Percentiles rank a stretch among this genome's conserved stretches.
phyloP scores from a whole-genome alignment of 2,113 vertebrate genomes.

The Rutilus rutilus region DNA sequence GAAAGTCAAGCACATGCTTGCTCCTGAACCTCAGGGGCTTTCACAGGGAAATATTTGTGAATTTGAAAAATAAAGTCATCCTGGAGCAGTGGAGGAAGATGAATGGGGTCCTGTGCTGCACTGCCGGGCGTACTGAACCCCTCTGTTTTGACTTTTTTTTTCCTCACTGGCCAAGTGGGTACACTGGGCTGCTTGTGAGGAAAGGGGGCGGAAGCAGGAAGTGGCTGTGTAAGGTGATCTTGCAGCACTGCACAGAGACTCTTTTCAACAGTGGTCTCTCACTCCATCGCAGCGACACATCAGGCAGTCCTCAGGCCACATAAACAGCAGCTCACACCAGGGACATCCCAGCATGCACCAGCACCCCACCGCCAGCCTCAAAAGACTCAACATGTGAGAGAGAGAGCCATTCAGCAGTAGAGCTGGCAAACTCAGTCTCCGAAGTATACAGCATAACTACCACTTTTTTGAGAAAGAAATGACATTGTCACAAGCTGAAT shows the following conservation, averaged over 20 bases:
- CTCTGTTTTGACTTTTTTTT: slow-evolving; percentile 78
- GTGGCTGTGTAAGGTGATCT: slow-evolving; percentile 82
- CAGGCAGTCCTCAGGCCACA: slow-evolving; percentile 75
- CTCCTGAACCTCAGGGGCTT: slow-evolving; percentile 60
- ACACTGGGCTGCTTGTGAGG: slow-evolving; percentile 79
- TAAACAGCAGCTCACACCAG: slow-evolving; percentile 67
- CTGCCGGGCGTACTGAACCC: slow-evolving; percentile 76
- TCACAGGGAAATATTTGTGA: slow-evolving; percentile 69
- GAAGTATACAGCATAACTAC: slow-evolving; percentile 28
- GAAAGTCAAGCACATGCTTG: slow-evolving; percentile 53
- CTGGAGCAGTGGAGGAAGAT: slow-evolving; percentile 69
- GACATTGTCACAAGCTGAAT: slow-evolving; percentile 20
- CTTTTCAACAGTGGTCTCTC: slow-evolving; percentile 73
- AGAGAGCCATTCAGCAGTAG: slow-evolving; percentile 49
- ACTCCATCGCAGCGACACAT: slow-evolving; percentile 69
- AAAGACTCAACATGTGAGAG: slow-evolving; percentile 38
- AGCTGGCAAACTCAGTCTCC: slow-evolving; percentile 38
- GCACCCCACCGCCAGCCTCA: slow-evolving; percentile 45
- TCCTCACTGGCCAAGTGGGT: slow-evolving; percentile 62
- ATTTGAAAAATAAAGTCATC: slow-evolving; percentile 74
- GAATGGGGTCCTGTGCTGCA: slow-evolving; percentile 81
- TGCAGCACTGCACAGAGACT: slow-evolving; percentile 75
- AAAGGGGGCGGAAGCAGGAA: slow-evolving; percentile 81
- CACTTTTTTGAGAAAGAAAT: slow-evolving; percentile 25
- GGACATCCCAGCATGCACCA: slow-evolving; percentile 53